phyloP scores from a whole-genome alignment of 1,140 invertebrate genomes.

The Mizuhopecten yessoensis region DNA sequence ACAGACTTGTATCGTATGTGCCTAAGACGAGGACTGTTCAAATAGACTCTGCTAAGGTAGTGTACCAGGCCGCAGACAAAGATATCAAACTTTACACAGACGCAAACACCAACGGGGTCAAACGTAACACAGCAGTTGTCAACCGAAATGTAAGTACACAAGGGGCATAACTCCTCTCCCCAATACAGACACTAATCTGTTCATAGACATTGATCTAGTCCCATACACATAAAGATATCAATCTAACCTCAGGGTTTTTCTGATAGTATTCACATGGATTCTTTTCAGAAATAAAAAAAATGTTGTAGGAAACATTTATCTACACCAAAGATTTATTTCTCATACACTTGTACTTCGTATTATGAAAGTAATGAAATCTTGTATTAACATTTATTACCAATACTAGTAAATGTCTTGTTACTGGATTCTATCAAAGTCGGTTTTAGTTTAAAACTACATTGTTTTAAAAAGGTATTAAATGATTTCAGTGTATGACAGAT shows the following conservation, averaged over 20 bases:
- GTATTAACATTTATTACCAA: not conserved
- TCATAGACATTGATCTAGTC: too few relatives aligned
- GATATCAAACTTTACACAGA: constrained; percentile 98
- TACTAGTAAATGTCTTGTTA: not conserved
- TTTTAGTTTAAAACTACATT: too few relatives aligned
- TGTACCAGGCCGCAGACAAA: constrained; percentile 85
- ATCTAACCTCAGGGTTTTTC: too few relatives aligned
- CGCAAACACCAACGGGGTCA: constrained; percentile 93
- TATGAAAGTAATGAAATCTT: not conserved
- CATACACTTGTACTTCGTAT: not conserved
- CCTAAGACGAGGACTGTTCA: constrained; percentile 83
- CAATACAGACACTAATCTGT: too few relatives aligned
- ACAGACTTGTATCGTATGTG: constrained; percentile 82
- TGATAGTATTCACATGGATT: too few relatives aligned
- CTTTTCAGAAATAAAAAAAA: too few relatives aligned
- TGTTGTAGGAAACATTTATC: not conserved
- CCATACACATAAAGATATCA: too few relatives aligned
- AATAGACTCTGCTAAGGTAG: constrained; percentile 78
- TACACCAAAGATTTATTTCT: constrained; percentile 11
- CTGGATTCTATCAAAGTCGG: not conserved
- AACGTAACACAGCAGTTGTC: constrained; percentile 88
- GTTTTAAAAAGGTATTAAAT: too few relatives aligned
- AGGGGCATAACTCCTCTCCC: too few relatives aligned
- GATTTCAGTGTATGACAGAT: too few relatives aligned
- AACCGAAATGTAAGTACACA: constrained; percentile 75